Evolutionary conservation across 2,797 vertebrate genomes (phyloP).

Genomic region (Eleutherodactylus coqui): DNA sequence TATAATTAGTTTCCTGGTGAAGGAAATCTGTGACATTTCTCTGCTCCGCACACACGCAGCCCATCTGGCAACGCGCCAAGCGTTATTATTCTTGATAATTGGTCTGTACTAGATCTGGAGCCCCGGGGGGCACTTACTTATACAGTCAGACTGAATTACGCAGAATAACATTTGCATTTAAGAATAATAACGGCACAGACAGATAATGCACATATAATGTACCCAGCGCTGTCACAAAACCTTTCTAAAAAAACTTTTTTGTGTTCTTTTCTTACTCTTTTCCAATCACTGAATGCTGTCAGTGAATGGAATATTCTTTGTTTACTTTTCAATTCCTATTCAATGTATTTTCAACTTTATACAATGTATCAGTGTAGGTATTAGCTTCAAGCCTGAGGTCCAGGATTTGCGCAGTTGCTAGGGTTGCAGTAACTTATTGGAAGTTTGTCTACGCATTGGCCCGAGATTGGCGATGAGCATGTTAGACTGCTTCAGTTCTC

Average conservation of each 20-base stretch:
- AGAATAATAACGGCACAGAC: background rate
- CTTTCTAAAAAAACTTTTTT: background rate
- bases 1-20: background rate
- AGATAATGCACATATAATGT: background rate
- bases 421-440: too few relatives aligned
- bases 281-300: background rate
- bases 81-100: constrained; percentile 30
- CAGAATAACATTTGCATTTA: background rate
- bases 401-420: too few relatives aligned
- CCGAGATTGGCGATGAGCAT: too few relatives aligned
- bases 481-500: too few relatives aligned
- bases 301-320: background rate
- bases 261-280: background rate
- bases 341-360: too few relatives aligned
- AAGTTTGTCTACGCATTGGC: too few relatives aligned
- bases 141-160: background rate
- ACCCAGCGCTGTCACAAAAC: background rate
- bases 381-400: too few relatives aligned
- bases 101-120: background rate
- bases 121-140: background rate
- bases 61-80: constrained; percentile 14
- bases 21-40: constrained; percentile 1
- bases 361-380: background rate
- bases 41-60: background rate
- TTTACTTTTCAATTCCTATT: too few relatives aligned